Evolutionary conservation across 2,797 vertebrate genomes (phyloP).

Genomic region (Notolabrus celidotus): DNA sequence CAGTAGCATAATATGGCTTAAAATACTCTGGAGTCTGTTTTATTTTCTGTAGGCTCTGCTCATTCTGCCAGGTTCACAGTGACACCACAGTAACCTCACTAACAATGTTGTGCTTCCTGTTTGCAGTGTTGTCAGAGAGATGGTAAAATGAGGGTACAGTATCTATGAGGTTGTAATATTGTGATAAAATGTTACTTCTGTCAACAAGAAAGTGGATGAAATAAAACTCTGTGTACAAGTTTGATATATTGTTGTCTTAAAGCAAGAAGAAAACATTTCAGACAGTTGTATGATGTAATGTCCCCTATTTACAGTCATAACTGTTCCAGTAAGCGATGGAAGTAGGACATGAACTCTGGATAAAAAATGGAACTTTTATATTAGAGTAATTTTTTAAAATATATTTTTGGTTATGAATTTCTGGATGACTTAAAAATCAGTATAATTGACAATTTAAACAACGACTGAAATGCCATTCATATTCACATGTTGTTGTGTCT

Average conservation of each 20-base stretch:
- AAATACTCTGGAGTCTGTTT: conserved; percentile 64
- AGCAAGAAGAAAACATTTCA: neutral
- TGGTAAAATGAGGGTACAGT: conserved; percentile 1
- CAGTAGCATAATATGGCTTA: conserved; percentile 68
- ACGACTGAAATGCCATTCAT: too few relatives aligned
- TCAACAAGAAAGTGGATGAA: neutral
- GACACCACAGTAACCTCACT: conserved; percentile 15
- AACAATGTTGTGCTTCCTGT: neutral
- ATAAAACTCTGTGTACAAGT: neutral
- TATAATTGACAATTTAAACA: too few relatives aligned
- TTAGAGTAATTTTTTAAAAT: too few relatives aligned
- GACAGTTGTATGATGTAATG: neutral
- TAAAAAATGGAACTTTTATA: too few relatives aligned
- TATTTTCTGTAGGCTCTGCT: conserved; percentile 62
- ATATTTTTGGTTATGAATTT: too few relatives aligned
- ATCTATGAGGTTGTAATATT: neutral
- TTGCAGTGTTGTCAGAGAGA: neutral
- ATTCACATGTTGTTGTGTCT: too few relatives aligned
- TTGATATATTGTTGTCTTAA: neutral
- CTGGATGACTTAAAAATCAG: too few relatives aligned
- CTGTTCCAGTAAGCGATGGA: too few relatives aligned
- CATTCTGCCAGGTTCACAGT: conserved; percentile 45
- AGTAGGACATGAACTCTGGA: too few relatives aligned
- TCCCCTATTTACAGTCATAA: too few relatives aligned
- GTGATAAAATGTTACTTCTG: neutral